Evolutionary conservation across 2,797 vertebrate species (phyloP), one percentile per base, ranked within the genome.

Genomic region (Sparus aurata): DNA sequence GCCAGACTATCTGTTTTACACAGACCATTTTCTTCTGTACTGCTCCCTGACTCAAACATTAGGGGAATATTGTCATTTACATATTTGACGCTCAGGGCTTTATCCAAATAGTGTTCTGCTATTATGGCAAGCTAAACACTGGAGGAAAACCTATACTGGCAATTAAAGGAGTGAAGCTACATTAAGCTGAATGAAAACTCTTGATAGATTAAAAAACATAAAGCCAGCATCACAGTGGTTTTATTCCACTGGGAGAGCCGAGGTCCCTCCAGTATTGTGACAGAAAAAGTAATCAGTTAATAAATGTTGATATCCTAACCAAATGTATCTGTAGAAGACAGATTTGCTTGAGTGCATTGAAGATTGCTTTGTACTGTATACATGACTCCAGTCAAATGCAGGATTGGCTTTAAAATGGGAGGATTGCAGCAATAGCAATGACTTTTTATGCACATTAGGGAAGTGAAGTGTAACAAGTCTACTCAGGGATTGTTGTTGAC

Each of bases 161-260:
- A 85, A 81, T 91, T 91, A 91, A 87, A 93, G 73, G 54, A 87
- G 79, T 61, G 65, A 82, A 78, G 77, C 77, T 66, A 85, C 82
- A 87, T 88, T 89, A 89, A 84, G 69, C 84, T 47, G 41, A 87
- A 85, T 75, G 66, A 80, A 88, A 88, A 89, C 68, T 76, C 91
- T 79, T 89, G 80, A 89, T 84, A 50, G 73, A 92, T 82, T 74
- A 58, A 64, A 75, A 79, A 80, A 77, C 75, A 87, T 69, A 73
- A 89, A 89, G 78, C 49, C 67, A 78, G 50, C 67, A 87, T 80
- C 57, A 78, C 72, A 75, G 66, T 70, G 66, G 38, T 73, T 83
- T 82, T 82, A 85, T 81, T 87, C 74, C 69, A 73, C 50, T 85
- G 46, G 63, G 76, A 79, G 57, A 75, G 43, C 74, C 76, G 50